phyloP scores from a whole-genome alignment of 1,140 invertebrate species.

The Ruditapes philippinarum region DNA sequence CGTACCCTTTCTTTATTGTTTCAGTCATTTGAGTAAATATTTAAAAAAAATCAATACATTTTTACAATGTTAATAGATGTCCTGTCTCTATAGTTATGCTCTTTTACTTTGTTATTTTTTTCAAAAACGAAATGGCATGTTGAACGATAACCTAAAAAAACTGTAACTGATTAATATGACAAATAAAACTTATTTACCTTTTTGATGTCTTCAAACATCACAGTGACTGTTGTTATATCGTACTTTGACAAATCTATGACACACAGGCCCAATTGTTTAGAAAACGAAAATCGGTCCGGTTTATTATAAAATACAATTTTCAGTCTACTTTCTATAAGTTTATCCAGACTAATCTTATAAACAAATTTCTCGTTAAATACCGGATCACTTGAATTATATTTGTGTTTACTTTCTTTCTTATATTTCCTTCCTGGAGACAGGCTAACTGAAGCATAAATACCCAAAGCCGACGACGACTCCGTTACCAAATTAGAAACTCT shows the following conservation, averaged over 20 bases:
- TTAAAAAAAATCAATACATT: no score
- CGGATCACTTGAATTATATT: not conserved
- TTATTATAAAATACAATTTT: slow-evolving; percentile 41
- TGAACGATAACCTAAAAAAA: no score
- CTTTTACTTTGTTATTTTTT: no score
- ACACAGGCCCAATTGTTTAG: not conserved
- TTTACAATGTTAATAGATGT: no score
- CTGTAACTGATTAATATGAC: no score
- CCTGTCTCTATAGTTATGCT: no score
- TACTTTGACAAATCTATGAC: not conserved
- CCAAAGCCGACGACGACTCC: not conserved
- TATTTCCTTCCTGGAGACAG: slow-evolving; percentile 28
- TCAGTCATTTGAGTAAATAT: no score
- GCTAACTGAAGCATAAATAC: slow-evolving; percentile 21
- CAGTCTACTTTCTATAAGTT: not conserved
- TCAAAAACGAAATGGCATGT: no score
- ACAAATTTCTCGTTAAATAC: slow-evolving; percentile 27
- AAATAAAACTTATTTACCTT: no score
- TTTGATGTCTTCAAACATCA: slow-evolving; percentile 28
- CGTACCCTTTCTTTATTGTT: no score
- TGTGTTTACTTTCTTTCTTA: not conserved
- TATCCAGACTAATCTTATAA: not conserved
- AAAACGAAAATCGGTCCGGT: not conserved
- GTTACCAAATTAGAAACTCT: slow-evolving; percentile 11
- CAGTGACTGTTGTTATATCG: slow-evolving; percentile 35